phyloP scores from a whole-genome alignment of 2,888 invertebrate species.

The Perdita meconis region DNA sequence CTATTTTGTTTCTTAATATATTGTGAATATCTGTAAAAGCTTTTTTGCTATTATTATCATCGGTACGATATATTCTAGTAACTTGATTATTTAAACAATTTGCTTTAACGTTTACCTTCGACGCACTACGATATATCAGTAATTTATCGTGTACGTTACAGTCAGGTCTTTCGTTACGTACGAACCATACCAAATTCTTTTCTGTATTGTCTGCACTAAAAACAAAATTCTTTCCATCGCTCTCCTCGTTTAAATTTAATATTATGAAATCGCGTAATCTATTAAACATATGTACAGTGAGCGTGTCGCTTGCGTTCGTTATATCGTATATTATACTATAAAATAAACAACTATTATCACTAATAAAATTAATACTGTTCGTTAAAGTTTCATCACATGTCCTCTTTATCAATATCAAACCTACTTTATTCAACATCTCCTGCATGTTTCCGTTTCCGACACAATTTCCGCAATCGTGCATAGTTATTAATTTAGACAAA shows the following conservation, averaged over 20 bases:
- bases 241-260: constrained; percentile 49
- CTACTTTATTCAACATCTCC: constrained; percentile 40
- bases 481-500: constrained; percentile 72
- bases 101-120: constrained; percentile 23
- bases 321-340: constrained; percentile 74
- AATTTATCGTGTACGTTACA: constrained; percentile 46
- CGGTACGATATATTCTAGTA: constrained; percentile 62
- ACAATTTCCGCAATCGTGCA: constrained; percentile 69
- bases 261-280: constrained; percentile 57
- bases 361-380: constrained; percentile 80
- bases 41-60: constrained; percentile 43
- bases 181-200: constrained; percentile 29
- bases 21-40: constrained; percentile 42
- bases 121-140: constrained; percentile 20
- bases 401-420: constrained; percentile 59
- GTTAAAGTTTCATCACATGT: constrained; percentile 78
- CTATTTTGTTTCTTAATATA: constrained; percentile 23
- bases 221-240: constrained; percentile 35
- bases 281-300: constrained; percentile 56
- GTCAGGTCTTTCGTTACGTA: constrained; percentile 33
- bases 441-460: constrained; percentile 33
- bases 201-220: constrained; percentile 42
- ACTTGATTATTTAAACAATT: constrained; percentile 60
- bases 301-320: constrained; percentile 68
- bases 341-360: constrained; percentile 75